Conservation (phyloP, 2,113 vertebrate species). For the Solea senegalensis region DNA sequence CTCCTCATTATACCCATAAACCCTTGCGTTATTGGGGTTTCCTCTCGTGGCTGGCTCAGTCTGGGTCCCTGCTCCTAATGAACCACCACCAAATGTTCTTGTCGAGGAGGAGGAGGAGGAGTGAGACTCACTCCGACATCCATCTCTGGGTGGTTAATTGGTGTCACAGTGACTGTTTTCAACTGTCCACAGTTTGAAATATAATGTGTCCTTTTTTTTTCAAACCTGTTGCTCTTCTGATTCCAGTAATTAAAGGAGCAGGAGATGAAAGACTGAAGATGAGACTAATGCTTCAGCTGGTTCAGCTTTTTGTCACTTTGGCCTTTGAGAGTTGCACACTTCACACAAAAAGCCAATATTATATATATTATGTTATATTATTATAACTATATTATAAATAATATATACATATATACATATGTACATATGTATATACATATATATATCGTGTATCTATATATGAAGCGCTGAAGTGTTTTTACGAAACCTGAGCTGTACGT, state of each 20-base stretch:
- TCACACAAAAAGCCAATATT: background rate
- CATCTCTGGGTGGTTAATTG: constrained; percentile 43
- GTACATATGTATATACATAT: too few relatives aligned
- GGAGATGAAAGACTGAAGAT: background rate
- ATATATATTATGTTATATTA: too few relatives aligned
- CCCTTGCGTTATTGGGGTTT: constrained; percentile 7
- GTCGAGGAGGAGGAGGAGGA: constrained; percentile 3
- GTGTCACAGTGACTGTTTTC: constrained; percentile 12
- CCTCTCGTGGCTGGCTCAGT: constrained; percentile 13
- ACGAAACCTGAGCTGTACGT: too few relatives aligned
- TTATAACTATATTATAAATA: too few relatives aligned
- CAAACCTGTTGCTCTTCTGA: constrained; percentile 10
- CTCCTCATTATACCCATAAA: constrained; percentile 47
- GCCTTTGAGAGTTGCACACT: background rate
- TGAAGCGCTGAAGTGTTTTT: too few relatives aligned
- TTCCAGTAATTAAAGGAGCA: constrained; percentile 16
- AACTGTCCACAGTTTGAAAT: constrained; percentile 21
- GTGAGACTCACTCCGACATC: background rate
- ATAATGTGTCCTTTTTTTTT: background rate
- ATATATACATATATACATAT: too few relatives aligned
- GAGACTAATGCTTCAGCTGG: background rate
- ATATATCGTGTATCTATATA: too few relatives aligned
- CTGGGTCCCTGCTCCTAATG: constrained; percentile 35
- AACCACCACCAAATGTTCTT: constrained; percentile 16
- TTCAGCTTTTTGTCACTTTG: constrained; percentile 7